phyloP scores from a whole-genome alignment of 2,113 vertebrate genomes.

The Lophotis ruficrista region DNA sequence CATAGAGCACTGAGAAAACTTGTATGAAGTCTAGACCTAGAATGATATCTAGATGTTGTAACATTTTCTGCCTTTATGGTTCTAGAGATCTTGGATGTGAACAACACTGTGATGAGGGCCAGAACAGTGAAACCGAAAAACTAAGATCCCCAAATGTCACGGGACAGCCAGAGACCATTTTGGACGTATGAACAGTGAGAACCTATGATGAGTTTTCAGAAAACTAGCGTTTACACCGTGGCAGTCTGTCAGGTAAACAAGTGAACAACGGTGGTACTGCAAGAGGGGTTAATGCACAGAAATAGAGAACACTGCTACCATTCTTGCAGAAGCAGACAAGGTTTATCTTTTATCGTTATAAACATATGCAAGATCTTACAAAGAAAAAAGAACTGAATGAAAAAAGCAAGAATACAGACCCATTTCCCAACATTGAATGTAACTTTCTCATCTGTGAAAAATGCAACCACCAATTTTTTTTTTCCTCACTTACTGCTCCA shows the following conservation, averaged over 20 bases:
- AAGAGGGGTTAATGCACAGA: background rate
- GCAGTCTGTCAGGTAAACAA: background rate
- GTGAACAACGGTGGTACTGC: background rate
- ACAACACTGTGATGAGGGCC: background rate
- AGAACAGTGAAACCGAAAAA: background rate
- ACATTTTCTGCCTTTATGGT: background rate
- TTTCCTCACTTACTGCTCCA: background rate
- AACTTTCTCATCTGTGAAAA: conserved; percentile 18
- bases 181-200: background rate
- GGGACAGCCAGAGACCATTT: background rate
- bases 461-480: background rate
- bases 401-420: background rate
- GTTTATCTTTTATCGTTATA: background rate
- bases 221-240: background rate
- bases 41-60: background rate
- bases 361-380: background rate
- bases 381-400: background rate
- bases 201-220: background rate
- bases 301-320: background rate
- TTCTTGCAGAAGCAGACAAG: background rate
- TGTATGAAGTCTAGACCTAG: background rate
- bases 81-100: background rate
- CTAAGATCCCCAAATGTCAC: background rate
- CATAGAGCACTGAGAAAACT: background rate
- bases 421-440: background rate